Evolutionary conservation across 2,797 vertebrate species (phyloP), one percentile per base, ranked within the genome.

Genomic region (Pelochelys cantorii): DNA sequence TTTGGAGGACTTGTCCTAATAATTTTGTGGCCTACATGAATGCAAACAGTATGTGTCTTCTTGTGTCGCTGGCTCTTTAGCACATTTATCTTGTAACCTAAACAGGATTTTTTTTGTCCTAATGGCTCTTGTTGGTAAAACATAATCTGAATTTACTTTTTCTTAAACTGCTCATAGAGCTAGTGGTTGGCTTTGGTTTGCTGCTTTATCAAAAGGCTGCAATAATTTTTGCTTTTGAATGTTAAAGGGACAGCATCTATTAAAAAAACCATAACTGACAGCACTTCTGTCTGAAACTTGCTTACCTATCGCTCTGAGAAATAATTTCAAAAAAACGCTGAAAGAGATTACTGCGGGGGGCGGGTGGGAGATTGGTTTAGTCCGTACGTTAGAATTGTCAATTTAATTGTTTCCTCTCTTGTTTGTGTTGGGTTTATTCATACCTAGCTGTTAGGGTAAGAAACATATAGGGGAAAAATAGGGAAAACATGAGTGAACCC

Each of bases 121-220:
- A 5, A 0, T 10, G 74, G 7, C 27, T 11, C 60, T 92, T 4
- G 20, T 1, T 0, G 1, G 11, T 78, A 57, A 94, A 88, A 79
- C 23, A 5, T 12, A 27, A 3, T 29, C 14, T 42, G 12, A 62
- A 87, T 62, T 22, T 77, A 12, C 9, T 68, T 54, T 25, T 42
- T 77, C 71, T 89, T 13, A 68, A 90, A 4, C 9, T 0, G 2
- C 78, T 81, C 0, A 12, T 84, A 78, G 77, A 1, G 2, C 86
- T 85, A 80, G 7, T 52, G 86, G 1, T 81, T 81, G 53, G 65
- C 77, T 18, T 2, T n/a, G 27, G 23, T 42, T 56, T 17, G 85
- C 52, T 75, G 0, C 0, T 0, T 25, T 80, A n/a, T 74, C 18
- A 10, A 74, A 81, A 59, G 22, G 42, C 59, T 86, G 7, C 11